Evolutionary conservation across 2,888 invertebrate genomes (phyloP).

Genomic region (Dryocosmus kuriphilus): DNA sequence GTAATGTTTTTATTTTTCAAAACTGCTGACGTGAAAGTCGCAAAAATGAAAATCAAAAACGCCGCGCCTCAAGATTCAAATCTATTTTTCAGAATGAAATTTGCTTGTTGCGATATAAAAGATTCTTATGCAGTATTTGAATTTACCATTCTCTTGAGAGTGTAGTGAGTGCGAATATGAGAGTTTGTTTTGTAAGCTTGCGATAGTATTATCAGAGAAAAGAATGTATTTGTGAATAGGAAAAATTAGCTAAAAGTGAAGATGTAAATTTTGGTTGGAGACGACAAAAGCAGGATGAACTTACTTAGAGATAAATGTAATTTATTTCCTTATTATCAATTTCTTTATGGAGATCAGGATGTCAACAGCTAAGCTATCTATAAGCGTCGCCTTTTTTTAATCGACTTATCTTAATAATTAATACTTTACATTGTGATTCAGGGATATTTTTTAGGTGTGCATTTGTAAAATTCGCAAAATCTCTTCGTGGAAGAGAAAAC

Average conservation of each 20-base stretch:
- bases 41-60: background rate
- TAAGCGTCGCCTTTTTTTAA: background rate
- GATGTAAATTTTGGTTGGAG: background rate
- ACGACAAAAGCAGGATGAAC: background rate
- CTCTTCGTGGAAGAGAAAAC: background rate
- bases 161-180: background rate
- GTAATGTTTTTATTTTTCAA: background rate
- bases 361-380: background rate
- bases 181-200: background rate
- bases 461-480: background rate
- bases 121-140: conserved; percentile 1
- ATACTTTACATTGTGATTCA: background rate
- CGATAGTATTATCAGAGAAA: background rate
- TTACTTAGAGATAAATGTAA: conserved; percentile 6
- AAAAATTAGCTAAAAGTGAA: background rate
- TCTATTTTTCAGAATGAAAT: conserved; percentile 1
- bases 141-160: background rate
- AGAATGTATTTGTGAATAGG: background rate
- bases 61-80: background rate
- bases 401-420: background rate
- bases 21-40: background rate
- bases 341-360: background rate
- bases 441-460: conserved; percentile 8
- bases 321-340: background rate
- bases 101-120: background rate